phyloP scores from a whole-genome alignment of 37 sponge, comb jelly and placozoan genomes.

The Crambe crambe region DNA sequence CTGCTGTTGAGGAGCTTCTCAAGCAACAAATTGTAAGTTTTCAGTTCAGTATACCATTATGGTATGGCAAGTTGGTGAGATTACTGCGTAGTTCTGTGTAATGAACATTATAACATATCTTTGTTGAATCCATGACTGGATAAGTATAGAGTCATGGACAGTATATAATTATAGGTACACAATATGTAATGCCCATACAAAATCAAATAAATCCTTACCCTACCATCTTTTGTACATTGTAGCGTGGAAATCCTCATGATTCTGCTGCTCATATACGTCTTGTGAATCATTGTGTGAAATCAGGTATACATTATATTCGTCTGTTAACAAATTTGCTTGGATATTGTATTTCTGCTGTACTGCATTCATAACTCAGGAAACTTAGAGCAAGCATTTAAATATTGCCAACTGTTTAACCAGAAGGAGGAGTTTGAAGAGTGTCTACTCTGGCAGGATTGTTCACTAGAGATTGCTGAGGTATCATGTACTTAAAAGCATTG shows the following conservation, averaged over 20 bases:
- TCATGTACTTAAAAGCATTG: no score
- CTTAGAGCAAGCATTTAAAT: slow-evolving; percentile 30
- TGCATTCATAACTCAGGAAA: no score
- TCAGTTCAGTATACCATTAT: no score
- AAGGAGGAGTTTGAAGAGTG: slow-evolving; percentile 6
- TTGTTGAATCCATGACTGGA: background rate
- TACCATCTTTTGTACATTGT: background rate
- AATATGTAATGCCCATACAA: no score
- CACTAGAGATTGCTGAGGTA: slow-evolving; percentile 43
- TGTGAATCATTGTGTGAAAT: slow-evolving; percentile 15
- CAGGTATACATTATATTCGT: background rate
- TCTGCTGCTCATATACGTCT: slow-evolving; percentile 28
- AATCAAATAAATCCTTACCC: no score
- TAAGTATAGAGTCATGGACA: no score
- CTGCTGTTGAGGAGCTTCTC: slow-evolving; percentile 16
- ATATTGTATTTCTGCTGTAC: background rate
- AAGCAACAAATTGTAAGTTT: slow-evolving; percentile 16
- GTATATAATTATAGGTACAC: no score
- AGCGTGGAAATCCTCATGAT: slow-evolving; percentile 13
- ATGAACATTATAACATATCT: no score
- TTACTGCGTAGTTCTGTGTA: no score
- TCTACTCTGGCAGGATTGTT: slow-evolving; percentile 38
- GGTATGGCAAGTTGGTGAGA: no score
- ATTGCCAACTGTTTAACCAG: slow-evolving; percentile 26
- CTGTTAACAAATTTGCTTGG: background rate